A percentile compares a stretch with the other conserved stretches of the same genome.
phyloP scores from a whole-genome alignment of 2,888 invertebrate genomes.

The Tanaodytes sp. region DNA sequence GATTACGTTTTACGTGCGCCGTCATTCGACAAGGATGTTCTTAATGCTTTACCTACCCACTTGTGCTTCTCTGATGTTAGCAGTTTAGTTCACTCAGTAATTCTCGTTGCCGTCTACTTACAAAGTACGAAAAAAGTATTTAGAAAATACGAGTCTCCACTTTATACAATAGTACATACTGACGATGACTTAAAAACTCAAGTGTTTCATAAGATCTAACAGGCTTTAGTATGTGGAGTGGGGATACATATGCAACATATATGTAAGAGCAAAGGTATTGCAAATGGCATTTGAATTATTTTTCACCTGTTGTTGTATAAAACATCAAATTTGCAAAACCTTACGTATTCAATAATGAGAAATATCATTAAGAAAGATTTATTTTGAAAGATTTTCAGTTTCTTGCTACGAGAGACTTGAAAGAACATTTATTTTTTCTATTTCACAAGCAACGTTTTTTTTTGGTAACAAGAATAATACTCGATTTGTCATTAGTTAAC shows the following conservation, averaged over 20 bases:
- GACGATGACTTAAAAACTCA: conserved; percentile 43
- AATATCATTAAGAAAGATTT: too few species aligned
- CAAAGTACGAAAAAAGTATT: conserved; percentile 49
- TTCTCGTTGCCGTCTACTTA: conserved; percentile 46
- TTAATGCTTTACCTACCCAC: conserved; percentile 48
- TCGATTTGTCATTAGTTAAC: too few species aligned
- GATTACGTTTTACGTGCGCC: conserved; percentile 64
- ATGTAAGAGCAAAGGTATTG: too few species aligned
- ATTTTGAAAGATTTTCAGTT: too few species aligned
- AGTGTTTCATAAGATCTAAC: conserved; percentile 44
- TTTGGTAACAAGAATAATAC: too few species aligned
- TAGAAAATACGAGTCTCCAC: conserved; percentile 48
- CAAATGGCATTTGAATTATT: too few species aligned
- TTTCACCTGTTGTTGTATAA: too few species aligned
- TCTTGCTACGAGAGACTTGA: too few species aligned
- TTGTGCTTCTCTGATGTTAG: conserved; percentile 50
- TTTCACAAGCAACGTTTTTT: too few species aligned
- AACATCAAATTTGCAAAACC: too few species aligned
- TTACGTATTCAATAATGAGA: too few species aligned
- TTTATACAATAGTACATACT: conserved; percentile 45
- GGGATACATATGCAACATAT: conserved; percentile 31
- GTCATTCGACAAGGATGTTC: conserved; percentile 64
- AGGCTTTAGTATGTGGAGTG: conserved; percentile 36
- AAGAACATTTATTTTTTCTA: too few species aligned
- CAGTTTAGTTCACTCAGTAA: conserved; percentile 51